These are phyloP conservation scores for Nasonovia ribisnigri DNA, from an alignment of 2,888 invertebrate genomes.

Conservation along the genomic window DNA sequence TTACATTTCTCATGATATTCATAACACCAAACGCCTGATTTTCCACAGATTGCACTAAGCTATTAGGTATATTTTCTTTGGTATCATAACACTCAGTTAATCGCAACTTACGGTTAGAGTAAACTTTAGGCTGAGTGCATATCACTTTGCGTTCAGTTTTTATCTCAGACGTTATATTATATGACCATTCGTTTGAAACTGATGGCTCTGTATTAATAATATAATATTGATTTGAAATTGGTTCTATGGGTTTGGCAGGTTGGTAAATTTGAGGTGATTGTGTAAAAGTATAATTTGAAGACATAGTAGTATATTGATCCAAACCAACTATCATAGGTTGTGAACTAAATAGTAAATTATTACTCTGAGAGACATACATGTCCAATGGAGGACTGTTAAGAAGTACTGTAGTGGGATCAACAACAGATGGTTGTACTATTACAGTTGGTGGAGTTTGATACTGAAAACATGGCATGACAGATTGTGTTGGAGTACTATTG, in stretches of 20 bases:
- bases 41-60: conserved; percentile 44
- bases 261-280: conserved; percentile 54
- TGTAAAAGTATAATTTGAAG: conserved; percentile 59
- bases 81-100: conserved; percentile 49
- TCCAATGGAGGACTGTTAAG: conserved; percentile 48
- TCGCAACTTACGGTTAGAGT: conserved; percentile 42
- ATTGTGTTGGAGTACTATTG: conserved; percentile 50
- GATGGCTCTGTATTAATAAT: conserved; percentile 59
- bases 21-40: conserved; percentile 45
- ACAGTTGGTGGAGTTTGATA: conserved; percentile 55
- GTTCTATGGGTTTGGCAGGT: conserved; percentile 47
- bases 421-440: conserved; percentile 55
- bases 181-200: conserved; percentile 51
- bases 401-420: conserved; percentile 40
- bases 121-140: conserved; percentile 54
- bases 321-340: conserved; percentile 56
- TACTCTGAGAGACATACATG: conserved; percentile 55
- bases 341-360: conserved; percentile 54
- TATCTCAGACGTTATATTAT: conserved; percentile 47
- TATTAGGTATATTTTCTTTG: conserved; percentile 64
- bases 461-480: conserved; percentile 59
- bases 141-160: conserved; percentile 43
- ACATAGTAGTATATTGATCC: conserved; percentile 48
- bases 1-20: conserved; percentile 51
- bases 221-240: conserved; percentile 53